Evolutionary conservation across 92 coral and sea anemone species (phyloP).

Genomic region (Palythoa caribaeorum): DNA sequence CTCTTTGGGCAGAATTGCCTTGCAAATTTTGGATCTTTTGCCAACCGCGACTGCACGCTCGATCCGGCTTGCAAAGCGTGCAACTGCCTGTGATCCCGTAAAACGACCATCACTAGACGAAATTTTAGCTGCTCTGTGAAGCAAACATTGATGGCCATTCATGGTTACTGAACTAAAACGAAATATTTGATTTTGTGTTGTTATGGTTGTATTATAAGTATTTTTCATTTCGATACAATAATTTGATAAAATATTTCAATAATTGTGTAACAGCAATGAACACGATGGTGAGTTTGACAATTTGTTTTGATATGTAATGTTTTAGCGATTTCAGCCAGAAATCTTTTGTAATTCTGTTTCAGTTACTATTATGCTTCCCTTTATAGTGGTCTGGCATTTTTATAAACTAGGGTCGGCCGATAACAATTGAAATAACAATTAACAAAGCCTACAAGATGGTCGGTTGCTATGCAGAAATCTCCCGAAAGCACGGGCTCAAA

Average conservation of each 20-base stretch:
- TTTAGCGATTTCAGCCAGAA: neutral
- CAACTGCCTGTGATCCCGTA: conserved; percentile 16
- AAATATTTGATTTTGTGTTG: neutral
- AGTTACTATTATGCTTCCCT: neutral
- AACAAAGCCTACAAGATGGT: too few relatives aligned
- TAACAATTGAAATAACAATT: neutral
- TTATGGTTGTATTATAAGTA: neutral
- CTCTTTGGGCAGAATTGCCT: conserved; percentile 36
- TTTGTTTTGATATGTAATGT: neutral
- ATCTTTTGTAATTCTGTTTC: neutral
- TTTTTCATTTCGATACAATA: neutral
- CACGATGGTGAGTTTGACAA: neutral
- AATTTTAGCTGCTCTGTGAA: neutral
- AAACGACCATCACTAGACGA: conserved; percentile 10
- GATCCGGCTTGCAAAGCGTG: neutral
- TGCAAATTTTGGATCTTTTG: conserved; percentile 9
- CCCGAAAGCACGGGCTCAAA: too few relatives aligned
- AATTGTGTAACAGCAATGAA: neutral
- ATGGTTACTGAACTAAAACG: neutral
- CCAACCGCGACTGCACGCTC: conserved; percentile 37
- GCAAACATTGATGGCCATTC: neutral
- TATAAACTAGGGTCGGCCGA: neutral
- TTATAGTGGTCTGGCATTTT: neutral
- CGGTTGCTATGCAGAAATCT: too few relatives aligned
- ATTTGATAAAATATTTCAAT: neutral